These are phyloP conservation scores for Troides helena DNA, from an alignment of 2,888 invertebrate genomes.

Conservation along the genomic window DNA sequence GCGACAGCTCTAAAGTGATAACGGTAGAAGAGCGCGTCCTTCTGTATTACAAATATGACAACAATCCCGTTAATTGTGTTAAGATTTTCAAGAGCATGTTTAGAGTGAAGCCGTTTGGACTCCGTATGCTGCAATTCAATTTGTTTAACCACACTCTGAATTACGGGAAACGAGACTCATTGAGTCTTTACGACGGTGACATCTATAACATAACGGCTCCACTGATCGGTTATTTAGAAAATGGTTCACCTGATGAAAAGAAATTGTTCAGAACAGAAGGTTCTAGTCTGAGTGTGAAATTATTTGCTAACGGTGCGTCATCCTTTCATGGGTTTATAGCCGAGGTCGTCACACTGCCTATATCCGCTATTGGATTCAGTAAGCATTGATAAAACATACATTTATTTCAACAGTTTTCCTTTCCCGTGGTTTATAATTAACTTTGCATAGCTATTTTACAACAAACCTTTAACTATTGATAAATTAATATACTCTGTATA, in stretches of 20 bases:
- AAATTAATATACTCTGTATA: too few species aligned
- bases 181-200: constrained; percentile 95
- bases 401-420: not conserved
- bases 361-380: constrained; percentile 94
- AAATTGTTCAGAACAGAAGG: constrained; percentile 87
- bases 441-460: too few species aligned
- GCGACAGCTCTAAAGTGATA: constrained; percentile 96
- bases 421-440: too few species aligned
- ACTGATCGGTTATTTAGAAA: constrained; percentile 86
- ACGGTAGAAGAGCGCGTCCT: constrained; percentile 93
- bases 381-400: constrained; percentile 63
- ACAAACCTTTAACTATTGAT: too few species aligned
- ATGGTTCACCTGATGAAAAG: constrained; percentile 85
- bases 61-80: constrained; percentile 96
- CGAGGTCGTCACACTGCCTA: constrained; percentile 96
- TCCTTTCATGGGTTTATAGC: constrained; percentile 97
- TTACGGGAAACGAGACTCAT: constrained; percentile 90
- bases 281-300: constrained; percentile 91
- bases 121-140: constrained; percentile 94
- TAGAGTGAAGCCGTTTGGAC: constrained; percentile 92
- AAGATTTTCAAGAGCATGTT: constrained; percentile 96
- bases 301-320: constrained; percentile 97
- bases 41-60: constrained; percentile 98
- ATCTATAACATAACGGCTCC: constrained; percentile 91
- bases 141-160: constrained; percentile 92